These are phyloP conservation scores for Candoia aspera DNA, from an alignment of 2,113 vertebrate species.

Conservation along the genomic window DNA sequence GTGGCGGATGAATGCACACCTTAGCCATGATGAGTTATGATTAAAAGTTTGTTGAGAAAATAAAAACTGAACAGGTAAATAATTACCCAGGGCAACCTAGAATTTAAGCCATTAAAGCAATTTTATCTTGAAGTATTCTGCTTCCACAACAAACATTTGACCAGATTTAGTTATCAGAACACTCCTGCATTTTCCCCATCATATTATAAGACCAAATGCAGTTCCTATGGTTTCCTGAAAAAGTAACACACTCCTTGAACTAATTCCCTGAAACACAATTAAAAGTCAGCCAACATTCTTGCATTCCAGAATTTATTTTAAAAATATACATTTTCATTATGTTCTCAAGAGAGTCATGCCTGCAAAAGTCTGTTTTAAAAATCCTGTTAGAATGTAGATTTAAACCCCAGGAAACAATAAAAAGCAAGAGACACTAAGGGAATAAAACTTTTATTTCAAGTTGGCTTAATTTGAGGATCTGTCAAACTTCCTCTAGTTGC, in stretches of 20 bases:
- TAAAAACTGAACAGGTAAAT: background rate
- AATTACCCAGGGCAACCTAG: background rate
- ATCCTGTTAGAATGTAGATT: background rate
- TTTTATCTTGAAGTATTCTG: background rate
- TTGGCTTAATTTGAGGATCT: background rate
- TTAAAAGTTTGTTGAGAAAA: background rate
- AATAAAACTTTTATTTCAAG: background rate
- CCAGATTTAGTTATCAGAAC: background rate
- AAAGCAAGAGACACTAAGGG: background rate
- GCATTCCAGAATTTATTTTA: background rate
- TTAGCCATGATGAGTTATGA: background rate
- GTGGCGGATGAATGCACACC: background rate
- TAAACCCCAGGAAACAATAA: background rate
- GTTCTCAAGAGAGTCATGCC: background rate
- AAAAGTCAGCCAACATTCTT: background rate
- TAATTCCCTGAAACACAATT: background rate
- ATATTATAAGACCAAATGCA: background rate
- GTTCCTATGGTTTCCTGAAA: background rate
- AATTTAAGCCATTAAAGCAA: background rate
- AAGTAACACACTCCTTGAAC: background rate
- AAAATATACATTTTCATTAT: background rate
- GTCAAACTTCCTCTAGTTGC: conserved; percentile 34
- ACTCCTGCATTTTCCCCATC: background rate
- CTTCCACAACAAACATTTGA: background rate
- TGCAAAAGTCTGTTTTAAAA: background rate